Percentiles rank a stretch among this genome's conserved stretches.
Evolutionary conservation across 2,797 vertebrate species (phyloP).

Genomic region (Rhabdophis nuchalis): DNA sequence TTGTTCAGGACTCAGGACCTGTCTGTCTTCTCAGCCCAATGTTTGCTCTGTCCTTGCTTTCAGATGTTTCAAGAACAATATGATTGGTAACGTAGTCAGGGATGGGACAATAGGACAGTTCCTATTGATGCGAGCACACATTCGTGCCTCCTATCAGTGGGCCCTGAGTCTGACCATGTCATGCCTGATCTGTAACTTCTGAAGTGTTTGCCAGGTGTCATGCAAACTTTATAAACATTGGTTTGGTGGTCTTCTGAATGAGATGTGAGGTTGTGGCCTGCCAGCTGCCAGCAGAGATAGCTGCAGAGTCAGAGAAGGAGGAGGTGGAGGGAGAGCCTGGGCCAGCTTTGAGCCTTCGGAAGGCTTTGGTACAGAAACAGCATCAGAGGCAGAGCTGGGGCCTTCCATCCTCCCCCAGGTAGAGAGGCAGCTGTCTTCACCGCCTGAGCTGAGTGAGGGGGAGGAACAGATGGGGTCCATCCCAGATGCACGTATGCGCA

Average conservation of each 20-base stretch:
- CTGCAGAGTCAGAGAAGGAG: no score
- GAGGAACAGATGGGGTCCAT: no score
- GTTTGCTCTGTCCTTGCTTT: background rate
- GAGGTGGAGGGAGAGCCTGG: no score
- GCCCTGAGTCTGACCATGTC: background rate
- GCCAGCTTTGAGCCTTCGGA: no score
- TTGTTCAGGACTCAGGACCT: background rate
- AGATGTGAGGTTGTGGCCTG: background rate
- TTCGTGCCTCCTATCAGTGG: background rate
- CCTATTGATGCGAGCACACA: background rate
- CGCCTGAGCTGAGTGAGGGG: no score
- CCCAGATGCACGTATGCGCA: no score
- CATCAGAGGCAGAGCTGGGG: no score
- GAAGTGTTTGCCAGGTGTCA: background rate
- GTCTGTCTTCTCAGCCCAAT: background rate
- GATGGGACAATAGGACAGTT: background rate
- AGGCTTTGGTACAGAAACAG: no score
- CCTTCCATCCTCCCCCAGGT: no score
- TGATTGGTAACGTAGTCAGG: background rate
- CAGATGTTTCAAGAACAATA: no score
- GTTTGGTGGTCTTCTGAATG: background rate
- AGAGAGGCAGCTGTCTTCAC: no score
- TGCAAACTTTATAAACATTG: background rate
- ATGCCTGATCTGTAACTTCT: background rate
- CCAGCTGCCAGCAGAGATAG: no score